Conservation (phyloP, 1,140 invertebrate species). For the Heterodera carotae region DNA sequence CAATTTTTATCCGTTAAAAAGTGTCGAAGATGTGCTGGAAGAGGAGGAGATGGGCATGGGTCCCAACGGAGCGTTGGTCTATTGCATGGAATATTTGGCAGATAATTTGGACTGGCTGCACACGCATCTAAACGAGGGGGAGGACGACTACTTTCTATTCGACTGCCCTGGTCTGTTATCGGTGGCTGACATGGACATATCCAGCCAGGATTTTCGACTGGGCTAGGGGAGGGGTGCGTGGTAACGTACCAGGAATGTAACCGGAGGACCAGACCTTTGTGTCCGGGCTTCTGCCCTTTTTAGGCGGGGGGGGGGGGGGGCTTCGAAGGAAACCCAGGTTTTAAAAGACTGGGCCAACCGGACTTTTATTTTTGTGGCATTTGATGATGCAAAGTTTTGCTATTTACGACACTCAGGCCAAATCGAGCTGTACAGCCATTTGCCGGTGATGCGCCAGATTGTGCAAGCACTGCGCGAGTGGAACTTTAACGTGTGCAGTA, state of each 20-base stretch:
- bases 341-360: neutral
- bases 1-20: conserved; percentile 49
- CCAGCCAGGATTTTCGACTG: no score
- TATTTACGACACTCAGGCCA: no score
- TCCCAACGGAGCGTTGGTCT: conserved; percentile 93
- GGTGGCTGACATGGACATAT: no score
- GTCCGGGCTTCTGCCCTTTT: no score
- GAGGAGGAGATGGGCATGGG: conserved; percentile 91
- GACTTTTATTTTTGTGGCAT: conserved; percentile 26
- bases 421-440: conserved; percentile 95
- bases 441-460: conserved; percentile 82
- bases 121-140: conserved; percentile 75
- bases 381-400: no score
- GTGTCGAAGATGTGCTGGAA: conserved; percentile 93
- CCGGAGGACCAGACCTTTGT: no score
- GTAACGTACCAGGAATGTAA: no score
- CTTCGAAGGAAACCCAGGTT: no score
- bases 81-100: conserved; percentile 92
- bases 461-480: conserved; percentile 75
- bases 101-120: conserved; percentile 88
- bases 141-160: conserved; percentile 91
- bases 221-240: no score
- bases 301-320: no score
- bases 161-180: conserved; percentile 80
- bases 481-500: conserved; percentile 86